Evolutionary conservation across 2,113 vertebrate genomes (phyloP), one percentile per base, ranked within the genome.

Genomic region (Edolisoma coerulescens): DNA sequence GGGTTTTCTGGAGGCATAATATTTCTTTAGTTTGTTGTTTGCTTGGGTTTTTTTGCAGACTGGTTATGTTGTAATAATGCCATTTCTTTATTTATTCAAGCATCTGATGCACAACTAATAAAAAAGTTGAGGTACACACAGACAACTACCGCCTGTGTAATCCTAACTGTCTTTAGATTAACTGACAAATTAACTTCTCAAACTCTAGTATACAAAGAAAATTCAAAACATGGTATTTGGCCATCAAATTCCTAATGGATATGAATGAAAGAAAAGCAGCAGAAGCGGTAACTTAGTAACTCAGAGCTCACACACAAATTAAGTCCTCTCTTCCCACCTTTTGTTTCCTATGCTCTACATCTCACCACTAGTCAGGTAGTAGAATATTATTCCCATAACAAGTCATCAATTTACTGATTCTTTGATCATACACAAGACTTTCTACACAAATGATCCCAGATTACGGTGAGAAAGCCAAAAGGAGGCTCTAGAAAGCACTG

Each of bases 1-100:
- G 59, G 16, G 11, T 30, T 88, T 90, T 86, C 76, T 90, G 42
- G 33, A 92, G 33, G 42, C 20, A 6, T 52, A 78, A 18, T 42
- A 39, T 33, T 93, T 54, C 9, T 53, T 89, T 49, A 26, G 10
- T 56, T 89, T 73, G 9, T 63, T 80, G 10, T 68, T 86, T 57
- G 16, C 5, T 37, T 24, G 24, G 5, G 0, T 0, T 22, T 21
- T 49, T 64, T 70, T 64, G 2, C 16, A 83, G 39, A 54, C 15
- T 87, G 14, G 59, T 52, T 61, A 42, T n/a, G 16, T n/a, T 87
- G 28, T 57, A 89, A 47, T 73, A 77, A 73, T 39, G 52, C 16
- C 2, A 9, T 56, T 76, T 86, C 11, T 75, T 54, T 68, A 37
- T 67, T 61, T 84, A 42, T 83, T 84, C 44, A 84, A 78, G 32